These are phyloP conservation scores for Cerceris ruficornis DNA, from an alignment of 2,888 invertebrate genomes.

Conservation along the genomic window DNA sequence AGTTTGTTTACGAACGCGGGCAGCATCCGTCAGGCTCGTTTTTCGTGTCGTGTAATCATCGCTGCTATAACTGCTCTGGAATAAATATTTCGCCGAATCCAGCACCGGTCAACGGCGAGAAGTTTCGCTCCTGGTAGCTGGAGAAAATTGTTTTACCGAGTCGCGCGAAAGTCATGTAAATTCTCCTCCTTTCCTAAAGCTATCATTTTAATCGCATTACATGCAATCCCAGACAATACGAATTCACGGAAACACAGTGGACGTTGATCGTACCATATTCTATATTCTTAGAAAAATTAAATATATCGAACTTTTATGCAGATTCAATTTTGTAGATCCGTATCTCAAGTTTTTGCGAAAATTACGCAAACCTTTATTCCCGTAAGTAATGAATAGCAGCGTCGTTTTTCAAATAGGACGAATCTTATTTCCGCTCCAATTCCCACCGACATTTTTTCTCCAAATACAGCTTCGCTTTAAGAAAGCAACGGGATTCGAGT, in stretches of 20 bases:
- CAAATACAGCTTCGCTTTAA: not conserved
- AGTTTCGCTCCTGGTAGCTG: not conserved
- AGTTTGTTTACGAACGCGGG: conserved; percentile 49
- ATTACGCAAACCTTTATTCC: no score
- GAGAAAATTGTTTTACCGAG: conserved; percentile 8
- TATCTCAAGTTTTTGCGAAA: no score
- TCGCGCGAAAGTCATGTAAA: conserved; percentile 31
- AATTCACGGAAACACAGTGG: no score
- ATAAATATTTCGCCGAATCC: not conserved
- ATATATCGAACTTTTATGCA: no score
- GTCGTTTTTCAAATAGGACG: no score
- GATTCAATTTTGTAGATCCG: no score
- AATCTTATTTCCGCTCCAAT: not conserved
- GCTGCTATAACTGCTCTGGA: conserved; percentile 5
- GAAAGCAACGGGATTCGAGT: not conserved
- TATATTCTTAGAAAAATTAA: no score
- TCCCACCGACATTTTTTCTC: not conserved
- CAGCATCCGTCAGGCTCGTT: conserved; percentile 36
- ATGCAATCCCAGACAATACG: not conserved
- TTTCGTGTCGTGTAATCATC: conserved; percentile 36
- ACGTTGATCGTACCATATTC: no score
- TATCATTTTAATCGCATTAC: conserved; percentile 4
- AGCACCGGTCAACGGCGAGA: not conserved
- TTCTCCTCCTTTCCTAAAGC: conserved; percentile 6
- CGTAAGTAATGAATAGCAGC: no score